A percentile compares a stretch with the other conserved stretches of the same genome.
Evolutionary conservation across 2,888 invertebrate genomes (phyloP).

Genomic region (Gymnocheta viridis): DNA sequence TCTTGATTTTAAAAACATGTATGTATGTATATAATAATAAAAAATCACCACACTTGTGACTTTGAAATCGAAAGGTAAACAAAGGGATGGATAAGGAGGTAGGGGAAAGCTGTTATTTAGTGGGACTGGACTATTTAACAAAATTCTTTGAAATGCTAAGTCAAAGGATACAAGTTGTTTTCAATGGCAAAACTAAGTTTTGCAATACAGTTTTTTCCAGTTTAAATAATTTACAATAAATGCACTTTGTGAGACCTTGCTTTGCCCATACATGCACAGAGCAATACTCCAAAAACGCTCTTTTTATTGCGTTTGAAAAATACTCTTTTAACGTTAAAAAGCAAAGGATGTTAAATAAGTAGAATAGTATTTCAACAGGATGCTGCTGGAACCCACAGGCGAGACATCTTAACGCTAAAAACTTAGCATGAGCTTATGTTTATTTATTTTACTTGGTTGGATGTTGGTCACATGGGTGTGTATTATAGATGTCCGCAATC

Average conservation of each 20-base stretch:
- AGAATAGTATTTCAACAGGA: slow-evolving; percentile 27
- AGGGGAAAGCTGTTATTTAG: slow-evolving; percentile 4
- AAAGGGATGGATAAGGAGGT: background rate
- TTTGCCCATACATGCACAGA: no score
- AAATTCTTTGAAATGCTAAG: slow-evolving; percentile 62
- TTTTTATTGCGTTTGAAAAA: slow-evolving; percentile 22
- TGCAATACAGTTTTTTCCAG: slow-evolving; percentile 46
- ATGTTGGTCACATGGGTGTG: no score
- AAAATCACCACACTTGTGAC: slow-evolving; percentile 58
- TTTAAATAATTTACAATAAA: slow-evolving; percentile 49
- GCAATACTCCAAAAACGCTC: slow-evolving; percentile 12
- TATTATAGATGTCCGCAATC: slow-evolving; percentile 29
- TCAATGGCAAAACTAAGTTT: slow-evolving; percentile 61
- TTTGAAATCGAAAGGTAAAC: slow-evolving; percentile 50
- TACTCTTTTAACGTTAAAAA: slow-evolving; percentile 22
- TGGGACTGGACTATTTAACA: slow-evolving; percentile 33
- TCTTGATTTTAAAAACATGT: slow-evolving; percentile 48
- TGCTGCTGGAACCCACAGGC: slow-evolving; percentile 67
- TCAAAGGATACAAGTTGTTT: slow-evolving; percentile 41
- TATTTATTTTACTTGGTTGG: slow-evolving; percentile 11
- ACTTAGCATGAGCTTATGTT: background rate
- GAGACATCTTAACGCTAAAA: slow-evolving; percentile 48
- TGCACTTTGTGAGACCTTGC: slow-evolving; percentile 39
- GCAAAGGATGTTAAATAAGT: background rate
- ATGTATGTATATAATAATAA: slow-evolving; percentile 45